These are phyloP conservation scores for Myanophis thanlyinensis DNA, from an alignment of 2,113 vertebrate genomes.

Conservation along the genomic window DNA sequence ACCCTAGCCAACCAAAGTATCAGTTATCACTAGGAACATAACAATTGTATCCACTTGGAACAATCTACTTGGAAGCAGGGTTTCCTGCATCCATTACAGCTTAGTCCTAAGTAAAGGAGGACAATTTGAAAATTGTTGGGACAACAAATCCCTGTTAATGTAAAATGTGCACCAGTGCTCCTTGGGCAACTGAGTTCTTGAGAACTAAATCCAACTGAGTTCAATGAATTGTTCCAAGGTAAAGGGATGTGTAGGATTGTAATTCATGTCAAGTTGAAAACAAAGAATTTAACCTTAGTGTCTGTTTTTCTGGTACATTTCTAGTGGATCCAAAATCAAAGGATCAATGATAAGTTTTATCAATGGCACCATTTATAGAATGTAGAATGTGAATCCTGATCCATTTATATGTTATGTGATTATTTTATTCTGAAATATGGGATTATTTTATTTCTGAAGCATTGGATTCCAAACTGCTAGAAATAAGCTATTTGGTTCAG, in stretches of 20 bases:
- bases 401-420: background rate
- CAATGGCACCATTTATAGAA: conserved; percentile 8
- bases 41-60: background rate
- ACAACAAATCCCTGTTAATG: background rate
- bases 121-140: background rate
- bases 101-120: background rate
- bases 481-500: background rate
- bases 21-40: background rate
- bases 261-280: background rate
- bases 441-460: background rate
- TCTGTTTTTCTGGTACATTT: background rate
- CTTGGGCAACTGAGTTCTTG: background rate
- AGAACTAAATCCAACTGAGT: background rate
- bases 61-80: background rate
- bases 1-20: background rate
- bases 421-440: background rate
- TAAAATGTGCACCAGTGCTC: background rate
- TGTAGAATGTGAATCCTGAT: background rate
- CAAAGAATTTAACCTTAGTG: background rate
- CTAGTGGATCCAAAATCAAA: background rate
- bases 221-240: background rate
- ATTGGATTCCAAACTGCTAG: background rate
- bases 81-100: background rate
- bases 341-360: conserved; percentile 7
- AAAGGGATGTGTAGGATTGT: background rate